Conservation (phyloP, 2,797 vertebrate genomes). For the Hydrophis major region DNA sequence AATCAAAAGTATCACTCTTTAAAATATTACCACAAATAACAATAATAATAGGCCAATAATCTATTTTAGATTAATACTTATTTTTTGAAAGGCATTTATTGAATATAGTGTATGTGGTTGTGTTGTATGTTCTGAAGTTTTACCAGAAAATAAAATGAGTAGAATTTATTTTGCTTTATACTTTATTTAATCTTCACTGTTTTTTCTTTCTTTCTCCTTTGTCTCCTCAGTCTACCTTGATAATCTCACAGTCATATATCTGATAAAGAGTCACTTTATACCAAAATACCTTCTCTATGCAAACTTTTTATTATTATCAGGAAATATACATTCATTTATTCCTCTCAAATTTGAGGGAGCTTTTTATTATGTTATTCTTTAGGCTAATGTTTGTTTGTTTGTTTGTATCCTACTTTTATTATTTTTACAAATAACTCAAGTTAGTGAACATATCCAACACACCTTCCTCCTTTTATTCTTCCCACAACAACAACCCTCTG, state of each 20-base stretch:
- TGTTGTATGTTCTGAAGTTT: not conserved
- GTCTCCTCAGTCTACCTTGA: not conserved
- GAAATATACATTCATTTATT: slow-evolving; percentile 21
- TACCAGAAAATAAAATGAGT: not conserved
- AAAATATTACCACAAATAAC: not conserved
- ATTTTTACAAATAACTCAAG: not conserved
- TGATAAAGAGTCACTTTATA: slow-evolving; percentile 32
- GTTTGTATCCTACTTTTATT: not conserved
- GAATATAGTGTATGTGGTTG: not conserved
- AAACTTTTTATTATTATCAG: not conserved
- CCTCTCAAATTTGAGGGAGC: not conserved
- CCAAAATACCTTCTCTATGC: not conserved
- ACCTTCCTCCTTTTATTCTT: not conserved
- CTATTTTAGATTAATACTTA: not conserved
- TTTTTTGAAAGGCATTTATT: not conserved
- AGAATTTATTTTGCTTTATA: not conserved
- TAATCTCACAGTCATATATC: not conserved
- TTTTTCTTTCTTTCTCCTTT: not conserved
- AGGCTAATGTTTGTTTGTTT: not conserved
- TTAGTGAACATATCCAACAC: not conserved
- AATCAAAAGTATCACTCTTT: not conserved
- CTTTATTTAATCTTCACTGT: not conserved
- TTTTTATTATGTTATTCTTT: slow-evolving; percentile 12
- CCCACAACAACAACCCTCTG: not conserved
- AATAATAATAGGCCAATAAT: not conserved